These are phyloP conservation scores for Eupeodes luniger DNA, from an alignment of 2,888 invertebrate genomes.

Conservation along the genomic window DNA sequence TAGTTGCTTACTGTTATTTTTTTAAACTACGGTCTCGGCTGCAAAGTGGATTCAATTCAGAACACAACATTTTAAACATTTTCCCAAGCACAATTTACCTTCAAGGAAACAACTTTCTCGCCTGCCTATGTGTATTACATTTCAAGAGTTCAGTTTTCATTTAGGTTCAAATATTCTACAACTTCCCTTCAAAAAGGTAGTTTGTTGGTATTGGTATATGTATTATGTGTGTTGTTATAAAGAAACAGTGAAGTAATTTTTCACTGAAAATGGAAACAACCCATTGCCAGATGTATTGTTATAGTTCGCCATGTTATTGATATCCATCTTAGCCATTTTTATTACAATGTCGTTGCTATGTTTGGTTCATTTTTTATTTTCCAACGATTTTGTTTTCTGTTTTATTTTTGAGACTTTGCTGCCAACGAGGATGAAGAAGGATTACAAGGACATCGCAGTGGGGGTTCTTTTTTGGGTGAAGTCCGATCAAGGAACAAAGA, in stretches of 20 bases:
- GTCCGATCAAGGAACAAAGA: constrained; percentile 37
- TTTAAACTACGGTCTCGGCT: background rate
- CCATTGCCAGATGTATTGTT: constrained; percentile 75
- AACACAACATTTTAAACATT: background rate
- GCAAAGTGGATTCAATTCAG: background rate
- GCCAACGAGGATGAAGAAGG: constrained; percentile 35
- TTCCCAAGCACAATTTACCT: constrained; percentile 29
- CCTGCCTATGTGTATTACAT: constrained; percentile 29
- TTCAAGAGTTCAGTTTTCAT: constrained; percentile 27
- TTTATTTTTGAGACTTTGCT: constrained; percentile 27
- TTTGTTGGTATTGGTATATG: too few species aligned
- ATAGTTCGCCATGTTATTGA: constrained; percentile 72
- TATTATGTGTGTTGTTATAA: background rate
- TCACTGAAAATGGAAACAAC: constrained; percentile 66
- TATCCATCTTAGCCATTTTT: constrained; percentile 76
- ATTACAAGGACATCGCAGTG: constrained; percentile 42
- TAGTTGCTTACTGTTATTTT: background rate
- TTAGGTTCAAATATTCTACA: constrained; percentile 8
- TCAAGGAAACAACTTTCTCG: constrained; percentile 52
- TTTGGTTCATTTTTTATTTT: constrained; percentile 69
- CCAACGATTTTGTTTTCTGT: background rate
- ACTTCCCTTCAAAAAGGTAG: background rate
- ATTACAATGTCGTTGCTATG: constrained; percentile 74
- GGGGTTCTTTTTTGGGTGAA: background rate
- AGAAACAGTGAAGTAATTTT: constrained; percentile 58